Conservation (phyloP, 2,113 vertebrate genomes). For the Malurus cyaneus region DNA sequence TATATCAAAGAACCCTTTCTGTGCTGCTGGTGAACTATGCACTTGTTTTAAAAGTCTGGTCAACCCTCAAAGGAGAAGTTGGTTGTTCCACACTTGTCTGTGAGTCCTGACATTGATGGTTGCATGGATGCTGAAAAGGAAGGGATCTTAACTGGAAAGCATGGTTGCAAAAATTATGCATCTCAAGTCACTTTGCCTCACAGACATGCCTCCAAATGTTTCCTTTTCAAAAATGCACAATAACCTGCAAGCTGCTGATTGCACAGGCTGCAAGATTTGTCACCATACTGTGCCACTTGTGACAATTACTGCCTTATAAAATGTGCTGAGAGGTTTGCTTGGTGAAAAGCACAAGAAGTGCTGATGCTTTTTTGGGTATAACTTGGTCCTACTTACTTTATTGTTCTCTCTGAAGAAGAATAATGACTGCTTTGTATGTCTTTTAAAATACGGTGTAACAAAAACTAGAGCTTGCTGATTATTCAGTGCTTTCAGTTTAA, state of each 20-base stretch:
- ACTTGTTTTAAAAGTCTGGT: neutral
- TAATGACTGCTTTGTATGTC: constrained; percentile 24
- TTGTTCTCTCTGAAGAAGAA: neutral
- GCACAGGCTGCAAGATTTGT: neutral
- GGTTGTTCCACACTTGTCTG: neutral
- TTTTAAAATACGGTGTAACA: constrained; percentile 23
- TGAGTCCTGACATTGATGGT: neutral
- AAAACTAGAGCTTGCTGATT: constrained; percentile 24
- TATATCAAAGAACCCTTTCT: neutral
- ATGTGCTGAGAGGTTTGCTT: neutral
- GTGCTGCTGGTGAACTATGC: neutral
- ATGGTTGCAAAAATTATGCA: neutral
- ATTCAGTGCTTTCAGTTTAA: neutral
- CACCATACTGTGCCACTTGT: neutral
- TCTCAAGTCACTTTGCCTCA: neutral
- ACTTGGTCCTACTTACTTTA: neutral
- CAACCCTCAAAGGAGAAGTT: neutral
- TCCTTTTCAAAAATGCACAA: neutral
- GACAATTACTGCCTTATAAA: neutral
- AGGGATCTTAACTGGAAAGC: neutral
- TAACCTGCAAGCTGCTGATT: neutral
- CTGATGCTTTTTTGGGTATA: neutral
- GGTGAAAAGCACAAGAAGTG: neutral
- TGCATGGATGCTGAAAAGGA: neutral
- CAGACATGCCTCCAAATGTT: neutral